These are phyloP conservation scores for Meles meles DNA, from an alignment of 2,113 vertebrate genomes.

Conservation along the genomic window DNA sequence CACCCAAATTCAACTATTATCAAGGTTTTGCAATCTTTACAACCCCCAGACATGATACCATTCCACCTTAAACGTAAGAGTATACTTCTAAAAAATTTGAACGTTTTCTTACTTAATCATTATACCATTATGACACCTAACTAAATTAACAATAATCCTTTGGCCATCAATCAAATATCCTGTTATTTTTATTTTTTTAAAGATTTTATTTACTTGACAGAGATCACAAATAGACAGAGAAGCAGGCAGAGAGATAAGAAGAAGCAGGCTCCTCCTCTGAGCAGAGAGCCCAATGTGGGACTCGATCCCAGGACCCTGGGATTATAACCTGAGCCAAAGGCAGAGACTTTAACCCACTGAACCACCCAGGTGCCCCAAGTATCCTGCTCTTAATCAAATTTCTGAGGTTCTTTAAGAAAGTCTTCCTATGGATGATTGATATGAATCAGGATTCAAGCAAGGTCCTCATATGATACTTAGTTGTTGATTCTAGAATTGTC, in stretches of 20 bases:
- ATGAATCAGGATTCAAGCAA: background rate
- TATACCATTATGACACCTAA: background rate
- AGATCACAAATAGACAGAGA: too few species aligned
- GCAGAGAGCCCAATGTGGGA: too few species aligned
- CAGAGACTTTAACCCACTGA: too few species aligned
- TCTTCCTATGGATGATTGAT: background rate
- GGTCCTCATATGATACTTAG: too few species aligned
- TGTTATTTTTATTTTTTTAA: background rate
- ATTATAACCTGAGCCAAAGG: too few species aligned
- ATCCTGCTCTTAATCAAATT: background rate
- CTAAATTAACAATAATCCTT: background rate
- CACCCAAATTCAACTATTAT: background rate
- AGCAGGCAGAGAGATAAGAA: too few species aligned
- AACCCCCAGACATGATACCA: background rate
- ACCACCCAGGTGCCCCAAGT: too few species aligned
- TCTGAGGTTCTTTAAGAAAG: background rate
- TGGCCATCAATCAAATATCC: background rate
- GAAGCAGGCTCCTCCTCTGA: too few species aligned
- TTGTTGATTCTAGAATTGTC: background rate
- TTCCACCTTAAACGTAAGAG: background rate
- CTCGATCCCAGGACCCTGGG: too few species aligned
- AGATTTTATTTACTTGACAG: too few species aligned
- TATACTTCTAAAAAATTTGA: background rate
- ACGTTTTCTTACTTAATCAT: background rate
- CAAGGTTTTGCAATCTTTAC: background rate